Base-by-base conservation (phyloP, 1,140 invertebrate genomes). In the Drosophila murphyi region DNA sequence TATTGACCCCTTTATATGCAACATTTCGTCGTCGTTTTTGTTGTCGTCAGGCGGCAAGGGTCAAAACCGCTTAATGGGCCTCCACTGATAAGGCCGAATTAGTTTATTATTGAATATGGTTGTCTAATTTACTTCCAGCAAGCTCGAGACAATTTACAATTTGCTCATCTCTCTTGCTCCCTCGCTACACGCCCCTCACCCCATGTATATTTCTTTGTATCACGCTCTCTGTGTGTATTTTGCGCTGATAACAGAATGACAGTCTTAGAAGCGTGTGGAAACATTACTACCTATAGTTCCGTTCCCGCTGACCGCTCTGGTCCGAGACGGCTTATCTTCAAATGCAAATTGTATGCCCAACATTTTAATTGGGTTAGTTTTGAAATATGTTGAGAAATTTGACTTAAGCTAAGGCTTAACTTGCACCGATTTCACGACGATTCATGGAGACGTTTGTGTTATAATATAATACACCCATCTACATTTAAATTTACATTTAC, bases 61-160 rank as follows among this genome's bases (percentile, higher is more conserved):
- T 89, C 85, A 89, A 88, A 87, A 73, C 61, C 78, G 76, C 61
- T 64, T 76, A 68, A 81, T 63, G 39, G 52, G 60, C 54, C 57
- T 57, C 61, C 52, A 64, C 75, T 81, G 82, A 86, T 86, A 86
- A 86, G 55, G 37, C 28, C 31, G 3, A n/a, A 59, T 51, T 47
- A 52, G 61, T 63, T 61, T 59, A 72, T 64, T 82, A 80, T 88
- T 80, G 70, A 88, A 88, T 88, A 77, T 83, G 70, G 83, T 88
- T 88, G 89, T 88, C 69, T 78, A 78, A 85, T 60, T 6, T 59
- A 59, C 56, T 12, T 32, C 51, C 51, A 60, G 32, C 29, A 28
- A 59, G 47, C 47, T 50, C 37, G 48, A 69, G 78, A 68, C 67
- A 20, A 20, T 72, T 67, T 47, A 71, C 59, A 43, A 48, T 67